Evolutionary conservation across 2,888 invertebrate genomes (phyloP), one percentile per base, ranked within the genome.

Genomic region (Rhogogaster chlorosoma): DNA sequence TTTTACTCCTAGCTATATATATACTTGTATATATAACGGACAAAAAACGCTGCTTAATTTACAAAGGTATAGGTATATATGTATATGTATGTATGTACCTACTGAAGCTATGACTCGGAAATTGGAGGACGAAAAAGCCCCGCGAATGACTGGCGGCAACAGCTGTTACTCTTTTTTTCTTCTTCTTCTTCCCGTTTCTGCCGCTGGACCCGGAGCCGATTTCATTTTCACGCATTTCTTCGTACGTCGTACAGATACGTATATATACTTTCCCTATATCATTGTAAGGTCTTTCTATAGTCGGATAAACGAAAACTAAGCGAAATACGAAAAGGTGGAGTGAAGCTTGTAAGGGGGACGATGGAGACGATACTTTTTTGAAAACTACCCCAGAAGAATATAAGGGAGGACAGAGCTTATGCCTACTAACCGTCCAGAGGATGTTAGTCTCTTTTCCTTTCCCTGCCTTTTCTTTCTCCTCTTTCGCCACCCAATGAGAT

Each of bases 361-460:
- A 61, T n/a, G 61, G 61, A 61, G 26, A 61, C 61, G 26, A 67
- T 67, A 67, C 67, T 67, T 67, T 67, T 32, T 67, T 67, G 15
- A 67, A 67, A 67, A 67, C 32, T 18, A 67, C 67, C 67, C 67
- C 18, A 18, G 12, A 67, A 18, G 12, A 32, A 45, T 12, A 45
- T 61, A 45, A 45, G 67, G 67, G 42, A 45, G 83, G n/a, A 45
- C 10, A 15, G 57, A 57, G 36, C 32, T 57, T 36, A 22, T 18
- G 32, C 70, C 70, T 70, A 38, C 88, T 87, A 88, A 88, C 88
- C 88, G 86, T 88, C 86, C 87, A 86, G 86, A 87, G 88, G 87
- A 88, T 88, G 88, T 88, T 86, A 86, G 70, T 71, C 82, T 70
- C 45, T 29, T 57, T 49, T 67, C 49, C 18, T 29, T 6, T 42